phyloP scores from a whole-genome alignment of 2,113 vertebrate genomes.

The Crotophaga sulcirostris region DNA sequence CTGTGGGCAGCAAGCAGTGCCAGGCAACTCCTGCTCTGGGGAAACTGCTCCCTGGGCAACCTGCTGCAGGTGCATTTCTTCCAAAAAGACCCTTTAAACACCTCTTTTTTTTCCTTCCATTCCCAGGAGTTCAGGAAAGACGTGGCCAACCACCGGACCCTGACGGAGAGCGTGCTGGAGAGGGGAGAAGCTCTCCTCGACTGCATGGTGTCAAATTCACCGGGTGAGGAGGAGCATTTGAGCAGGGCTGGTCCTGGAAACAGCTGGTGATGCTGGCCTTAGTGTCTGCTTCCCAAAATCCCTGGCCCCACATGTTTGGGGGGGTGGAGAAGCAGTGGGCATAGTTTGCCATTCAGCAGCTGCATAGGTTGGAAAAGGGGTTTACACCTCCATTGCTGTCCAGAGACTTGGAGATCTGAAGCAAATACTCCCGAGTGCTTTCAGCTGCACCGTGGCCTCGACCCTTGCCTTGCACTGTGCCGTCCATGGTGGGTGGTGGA shows the following conservation, averaged over 20 bases:
- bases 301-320: fast-evolving
- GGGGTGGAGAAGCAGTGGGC: not conserved
- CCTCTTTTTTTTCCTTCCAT: not conserved
- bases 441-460: not conserved
- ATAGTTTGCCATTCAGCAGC: not conserved
- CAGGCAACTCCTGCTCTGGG: not conserved
- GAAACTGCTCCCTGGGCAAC: not conserved
- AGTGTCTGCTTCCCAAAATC: not conserved
- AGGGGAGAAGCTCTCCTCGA: constrained; percentile 84
- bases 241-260: not conserved
- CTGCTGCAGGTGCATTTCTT: not conserved
- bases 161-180: constrained; percentile 81
- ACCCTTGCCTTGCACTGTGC: not conserved
- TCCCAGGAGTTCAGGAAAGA: constrained; percentile 86
- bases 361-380: too few species aligned
- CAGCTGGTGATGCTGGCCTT: not conserved
- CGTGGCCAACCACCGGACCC: constrained; percentile 76
- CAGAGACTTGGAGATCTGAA: not conserved
- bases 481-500: fast-evolving
- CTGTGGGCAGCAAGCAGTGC: not conserved
- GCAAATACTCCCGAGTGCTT: fast-evolving
- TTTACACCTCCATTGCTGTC: not conserved
- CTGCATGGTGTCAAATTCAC: constrained; percentile 81
- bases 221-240: constrained; percentile 72
- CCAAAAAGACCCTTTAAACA: not conserved